Base-by-base conservation (phyloP, 1,140 invertebrate genomes). In the Bilobella aurantiaca region DNA sequence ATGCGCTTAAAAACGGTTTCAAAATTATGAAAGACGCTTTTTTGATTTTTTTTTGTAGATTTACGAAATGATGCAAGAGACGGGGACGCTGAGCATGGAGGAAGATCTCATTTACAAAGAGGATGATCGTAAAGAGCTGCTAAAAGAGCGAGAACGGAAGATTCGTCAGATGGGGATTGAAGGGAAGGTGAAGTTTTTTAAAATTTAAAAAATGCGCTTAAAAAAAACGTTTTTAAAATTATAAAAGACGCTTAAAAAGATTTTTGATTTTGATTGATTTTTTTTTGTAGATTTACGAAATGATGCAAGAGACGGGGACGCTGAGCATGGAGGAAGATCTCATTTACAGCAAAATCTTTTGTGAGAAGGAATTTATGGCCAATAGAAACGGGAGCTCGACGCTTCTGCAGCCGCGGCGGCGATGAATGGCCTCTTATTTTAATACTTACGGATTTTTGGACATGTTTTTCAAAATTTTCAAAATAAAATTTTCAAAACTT, bases 101-200 rank as follows among this genome's bases (percentile, higher is more conserved):
- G 49, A 53, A 23, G 21, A 23, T 5, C 3, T 53, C 8, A 3
- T 53, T 23, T 53, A 53, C 49, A 53, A 23, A 18, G 18, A 18
- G 34, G 34, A 12, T 23, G 8, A 14, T 5, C 12, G 49, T 12
- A 53, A 53, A 23, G 49, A 76, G 86, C 14, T 21, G 5, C 3
- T 59, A 28, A 23, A 28, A 3, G 27, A 59, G 3, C 58, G 58
- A 8, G 58, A 59, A 5, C 25, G 30, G 28, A 3, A 5, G 18
- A 28, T 59, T 32, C 27, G 58, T 3, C 3, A 59, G 18, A 25
- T 29, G 5, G 58, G 58, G 28, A 59, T 59, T 29, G 58, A 59
- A 59, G 58, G 21, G 23, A 32, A 59, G 30, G 27, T 28, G 23
- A 59, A 21, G 8, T 30, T 8, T 5, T 14, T 59, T 59, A 25